These are phyloP conservation scores for Macrotus californicus DNA, from an alignment of 2,113 vertebrate species.

Conservation along the genomic window DNA sequence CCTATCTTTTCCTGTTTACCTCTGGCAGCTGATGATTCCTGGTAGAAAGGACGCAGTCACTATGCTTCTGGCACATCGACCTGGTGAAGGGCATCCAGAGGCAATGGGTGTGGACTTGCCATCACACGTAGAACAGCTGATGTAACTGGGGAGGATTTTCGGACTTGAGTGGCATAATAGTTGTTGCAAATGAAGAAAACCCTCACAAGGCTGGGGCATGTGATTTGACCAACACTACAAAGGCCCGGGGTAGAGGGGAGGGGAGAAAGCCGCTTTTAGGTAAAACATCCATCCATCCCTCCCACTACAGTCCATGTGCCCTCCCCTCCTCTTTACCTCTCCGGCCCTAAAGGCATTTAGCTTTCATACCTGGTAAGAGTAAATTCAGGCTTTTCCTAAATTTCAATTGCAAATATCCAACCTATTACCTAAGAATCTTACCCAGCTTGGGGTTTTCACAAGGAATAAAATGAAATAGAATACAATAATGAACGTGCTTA, in stretches of 20 bases:
- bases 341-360: not conserved
- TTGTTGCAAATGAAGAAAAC: not conserved
- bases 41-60: not conserved
- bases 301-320: not conserved
- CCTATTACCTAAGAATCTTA: not conserved
- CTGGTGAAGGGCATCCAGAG: not conserved
- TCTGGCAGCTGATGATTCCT: not conserved
- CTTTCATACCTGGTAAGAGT: not conserved
- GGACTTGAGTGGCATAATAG: not conserved
- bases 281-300: not conserved
- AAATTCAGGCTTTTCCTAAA: not conserved
- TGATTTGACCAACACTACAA: not conserved
- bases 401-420: not conserved
- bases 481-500: not conserved
- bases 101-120: not conserved
- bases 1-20: not conserved
- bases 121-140: not conserved
- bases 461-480: not conserved
- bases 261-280: not conserved
- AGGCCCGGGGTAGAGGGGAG: not conserved
- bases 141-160: not conserved
- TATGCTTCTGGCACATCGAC: accelerated
- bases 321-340: not conserved
- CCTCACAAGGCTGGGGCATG: not conserved
- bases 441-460: not conserved